Percentiles rank a stretch among this genome's conserved stretches.
phyloP scores from a whole-genome alignment of 1,140 invertebrate genomes.

The Latrodectus geometricus region DNA sequence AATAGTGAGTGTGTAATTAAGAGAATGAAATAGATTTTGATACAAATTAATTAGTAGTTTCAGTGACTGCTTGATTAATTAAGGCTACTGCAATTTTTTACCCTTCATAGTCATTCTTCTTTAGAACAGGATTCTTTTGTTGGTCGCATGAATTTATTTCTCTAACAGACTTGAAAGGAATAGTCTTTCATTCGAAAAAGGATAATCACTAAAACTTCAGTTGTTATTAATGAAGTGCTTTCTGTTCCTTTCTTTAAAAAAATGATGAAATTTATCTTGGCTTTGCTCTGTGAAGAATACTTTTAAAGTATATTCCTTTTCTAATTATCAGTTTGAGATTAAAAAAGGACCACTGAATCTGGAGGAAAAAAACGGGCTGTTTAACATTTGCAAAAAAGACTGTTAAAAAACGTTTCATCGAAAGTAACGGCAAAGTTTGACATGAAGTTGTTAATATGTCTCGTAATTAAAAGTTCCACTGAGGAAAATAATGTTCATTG shows the following conservation, averaged over 20 bases:
- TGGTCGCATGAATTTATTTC: not conserved
- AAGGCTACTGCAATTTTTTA: slow-evolving; percentile 22
- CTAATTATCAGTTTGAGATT: not conserved
- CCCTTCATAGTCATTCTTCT: slow-evolving; percentile 6
- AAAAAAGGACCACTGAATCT: not conserved
- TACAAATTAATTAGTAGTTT: slow-evolving; percentile 59
- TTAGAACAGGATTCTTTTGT: slow-evolving; percentile 23
- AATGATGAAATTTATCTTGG: not conserved
- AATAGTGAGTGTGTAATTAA: slow-evolving; percentile 46
- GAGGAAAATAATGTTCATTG: not conserved
- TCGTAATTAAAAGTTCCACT: not conserved
- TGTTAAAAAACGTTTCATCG: not conserved
- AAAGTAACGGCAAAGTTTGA: not conserved
- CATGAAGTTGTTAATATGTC: not conserved
- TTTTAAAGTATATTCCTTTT: not conserved
- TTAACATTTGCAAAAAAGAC: not conserved
- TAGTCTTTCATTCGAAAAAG: slow-evolving; percentile 10
- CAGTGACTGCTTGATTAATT: slow-evolving; percentile 54
- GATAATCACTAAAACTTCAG: slow-evolving; percentile 26
- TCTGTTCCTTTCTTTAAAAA: not conserved
- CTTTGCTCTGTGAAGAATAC: not conserved
- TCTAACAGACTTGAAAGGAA: not conserved
- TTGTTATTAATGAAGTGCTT: slow-evolving; percentile 47
- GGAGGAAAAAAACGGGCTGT: not conserved
- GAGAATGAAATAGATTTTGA: slow-evolving; percentile 22